phyloP scores from a whole-genome alignment of 2,888 invertebrate species.

The Dasysyrphus albostriatus region DNA sequence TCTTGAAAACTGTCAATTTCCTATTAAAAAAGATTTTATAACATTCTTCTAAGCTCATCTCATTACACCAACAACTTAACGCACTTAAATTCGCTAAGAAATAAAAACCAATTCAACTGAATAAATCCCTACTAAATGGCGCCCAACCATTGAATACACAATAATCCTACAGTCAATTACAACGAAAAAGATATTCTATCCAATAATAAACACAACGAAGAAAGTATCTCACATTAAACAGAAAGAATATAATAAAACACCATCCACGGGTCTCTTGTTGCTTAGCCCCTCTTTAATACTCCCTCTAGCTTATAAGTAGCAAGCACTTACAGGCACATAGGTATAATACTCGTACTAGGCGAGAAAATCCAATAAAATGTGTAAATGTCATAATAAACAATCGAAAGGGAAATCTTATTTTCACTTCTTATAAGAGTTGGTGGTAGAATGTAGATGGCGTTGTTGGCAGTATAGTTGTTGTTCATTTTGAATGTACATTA shows the following conservation, averaged over 20 bases:
- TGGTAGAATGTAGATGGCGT: conserved; percentile 21
- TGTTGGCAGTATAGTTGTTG: not conserved
- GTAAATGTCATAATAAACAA: conserved; percentile 69
- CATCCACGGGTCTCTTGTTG: not conserved
- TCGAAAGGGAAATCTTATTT: conserved; percentile 60
- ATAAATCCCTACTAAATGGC: conserved; percentile 29
- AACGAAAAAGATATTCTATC: conserved; percentile 34
- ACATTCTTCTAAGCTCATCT: conserved; percentile 1
- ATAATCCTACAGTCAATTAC: conserved; percentile 43
- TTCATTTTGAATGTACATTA: not conserved
- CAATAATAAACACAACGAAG: conserved; percentile 34
- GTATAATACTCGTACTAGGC: not conserved
- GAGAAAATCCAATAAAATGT: conserved; percentile 64
- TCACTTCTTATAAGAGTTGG: conserved; percentile 32
- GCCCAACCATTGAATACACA: conserved; percentile 19
- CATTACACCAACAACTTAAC: conserved; percentile 25
- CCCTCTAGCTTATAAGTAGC: not conserved
- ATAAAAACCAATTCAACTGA: conserved; percentile 25
- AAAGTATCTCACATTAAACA: conserved; percentile 18
- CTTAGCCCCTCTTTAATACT: not conserved
- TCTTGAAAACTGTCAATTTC: not conserved
- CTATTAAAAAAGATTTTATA: conserved; percentile 15
- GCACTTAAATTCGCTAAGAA: conserved; percentile 7
- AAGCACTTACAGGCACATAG: conserved; percentile 17
- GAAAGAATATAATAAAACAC: conserved; percentile 25